These are phyloP conservation scores for Triplophysa bombifrons DNA, from an alignment of 2,797 vertebrate genomes.

Conservation along the genomic window DNA sequence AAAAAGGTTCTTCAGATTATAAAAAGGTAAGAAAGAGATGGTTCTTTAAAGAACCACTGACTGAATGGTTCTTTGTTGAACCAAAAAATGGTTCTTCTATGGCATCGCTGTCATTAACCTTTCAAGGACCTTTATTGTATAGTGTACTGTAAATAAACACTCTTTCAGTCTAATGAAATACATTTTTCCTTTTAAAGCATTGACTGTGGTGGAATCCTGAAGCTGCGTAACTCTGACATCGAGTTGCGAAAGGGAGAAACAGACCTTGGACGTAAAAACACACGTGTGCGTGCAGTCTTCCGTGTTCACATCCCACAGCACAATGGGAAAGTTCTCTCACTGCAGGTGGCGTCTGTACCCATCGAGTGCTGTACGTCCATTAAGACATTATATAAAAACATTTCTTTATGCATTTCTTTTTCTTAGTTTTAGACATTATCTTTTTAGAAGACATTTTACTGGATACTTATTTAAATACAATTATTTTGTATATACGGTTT, in stretches of 20 bases:
- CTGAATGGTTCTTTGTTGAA: too few relatives aligned
- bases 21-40: too few relatives aligned
- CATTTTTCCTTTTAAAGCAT: constrained; percentile 75
- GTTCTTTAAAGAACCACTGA: too few relatives aligned
- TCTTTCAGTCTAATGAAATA: background rate
- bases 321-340: constrained; percentile 84
- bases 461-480: too few relatives aligned
- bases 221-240: constrained; percentile 95
- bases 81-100: too few relatives aligned
- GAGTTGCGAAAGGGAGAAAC: constrained; percentile 95
- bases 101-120: too few relatives aligned
- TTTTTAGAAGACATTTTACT: too few relatives aligned
- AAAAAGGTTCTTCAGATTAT: too few relatives aligned
- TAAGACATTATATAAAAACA: background rate
- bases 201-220: constrained; percentile 95
- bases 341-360: constrained; percentile 87
- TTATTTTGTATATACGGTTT: too few relatives aligned
- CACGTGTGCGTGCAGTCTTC: constrained; percentile 90
- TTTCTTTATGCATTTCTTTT: background rate
- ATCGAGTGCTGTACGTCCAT: constrained; percentile 94
- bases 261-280: constrained; percentile 95
- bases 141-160: background rate
- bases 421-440: background rate
- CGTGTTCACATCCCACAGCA: constrained; percentile 87
- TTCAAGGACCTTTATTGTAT: too few relatives aligned